A percentile compares a stretch with the other conserved stretches of the same genome.
phyloP scores from a whole-genome alignment of 2,113 vertebrate species.

The Macrotis lagotis region DNA sequence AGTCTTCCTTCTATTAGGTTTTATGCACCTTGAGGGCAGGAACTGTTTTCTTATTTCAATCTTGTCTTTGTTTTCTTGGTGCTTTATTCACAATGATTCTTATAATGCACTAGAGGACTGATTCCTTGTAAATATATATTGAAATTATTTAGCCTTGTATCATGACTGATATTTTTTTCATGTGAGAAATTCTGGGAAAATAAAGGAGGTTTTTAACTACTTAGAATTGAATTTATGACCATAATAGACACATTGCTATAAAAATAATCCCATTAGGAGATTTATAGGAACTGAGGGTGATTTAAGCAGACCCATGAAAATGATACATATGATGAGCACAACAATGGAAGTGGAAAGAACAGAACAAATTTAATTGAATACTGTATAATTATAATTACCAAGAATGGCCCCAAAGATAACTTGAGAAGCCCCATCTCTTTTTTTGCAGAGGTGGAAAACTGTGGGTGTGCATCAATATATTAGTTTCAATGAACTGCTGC shows the following conservation, averaged over 20 bases:
- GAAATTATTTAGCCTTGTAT: neutral
- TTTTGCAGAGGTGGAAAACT: neutral
- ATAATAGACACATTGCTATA: neutral
- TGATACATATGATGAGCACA: neutral
- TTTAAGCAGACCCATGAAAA: neutral
- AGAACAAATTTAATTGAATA: neutral
- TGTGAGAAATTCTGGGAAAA: neutral
- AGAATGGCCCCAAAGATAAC: neutral
- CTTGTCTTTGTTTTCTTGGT: neutral
- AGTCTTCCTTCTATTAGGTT: neutral
- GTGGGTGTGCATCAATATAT: neutral
- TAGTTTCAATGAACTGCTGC: neutral
- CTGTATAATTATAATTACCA: neutral
- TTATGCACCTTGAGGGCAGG: neutral
- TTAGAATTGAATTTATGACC: neutral
- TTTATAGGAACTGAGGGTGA: neutral
- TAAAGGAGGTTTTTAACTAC: neutral
- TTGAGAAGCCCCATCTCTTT: neutral
- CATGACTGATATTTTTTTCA: slow-evolving; percentile 28
- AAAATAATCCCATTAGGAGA: neutral
- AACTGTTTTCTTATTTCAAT: neutral
- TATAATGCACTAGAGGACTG: neutral
- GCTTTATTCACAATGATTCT: neutral
- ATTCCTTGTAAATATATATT: neutral
- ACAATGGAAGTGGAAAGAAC: neutral